Percentiles rank a stretch among this genome's conserved stretches.
Evolutionary conservation across 2,888 invertebrate species (phyloP).

Genomic region (Andrena dorsata): DNA sequence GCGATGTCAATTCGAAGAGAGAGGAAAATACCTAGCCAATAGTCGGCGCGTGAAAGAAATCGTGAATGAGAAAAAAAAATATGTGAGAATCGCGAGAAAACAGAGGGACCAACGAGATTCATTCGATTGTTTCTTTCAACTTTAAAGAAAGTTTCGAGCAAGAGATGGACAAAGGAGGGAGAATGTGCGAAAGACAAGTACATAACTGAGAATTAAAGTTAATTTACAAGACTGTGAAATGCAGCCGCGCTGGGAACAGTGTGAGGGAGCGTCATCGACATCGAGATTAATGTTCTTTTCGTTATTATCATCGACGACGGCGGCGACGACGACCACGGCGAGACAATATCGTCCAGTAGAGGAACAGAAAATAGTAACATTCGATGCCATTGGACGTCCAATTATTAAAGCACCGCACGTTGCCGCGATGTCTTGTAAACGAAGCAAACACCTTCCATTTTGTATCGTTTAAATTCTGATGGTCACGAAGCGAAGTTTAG

Average conservation of each 20-base stretch:
- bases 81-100: not conserved
- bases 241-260: slow-evolving; percentile 7
- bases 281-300: slow-evolving; percentile 18
- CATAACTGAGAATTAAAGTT: not conserved
- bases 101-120: not conserved
- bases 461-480: not conserved
- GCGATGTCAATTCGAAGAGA: not conserved
- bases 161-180: too few relatives aligned
- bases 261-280: slow-evolving; percentile 5
- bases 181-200: not conserved
- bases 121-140: not conserved
- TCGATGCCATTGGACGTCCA: not conserved
- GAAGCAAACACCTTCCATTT: not conserved
- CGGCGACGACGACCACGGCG: too few relatives aligned
- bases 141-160: too few relatives aligned
- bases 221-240: slow-evolving; percentile 18
- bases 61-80: not conserved
- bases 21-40: too few relatives aligned
- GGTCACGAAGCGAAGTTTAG: too few relatives aligned
- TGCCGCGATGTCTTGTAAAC: not conserved
- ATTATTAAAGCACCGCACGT: not conserved
- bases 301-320: not conserved
- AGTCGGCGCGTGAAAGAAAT: too few relatives aligned
- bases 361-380: not conserved
- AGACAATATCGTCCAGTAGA: not conserved